Base-by-base conservation (phyloP, 2,113 vertebrate species). In the Ophthalmolycus amberensis region DNA sequence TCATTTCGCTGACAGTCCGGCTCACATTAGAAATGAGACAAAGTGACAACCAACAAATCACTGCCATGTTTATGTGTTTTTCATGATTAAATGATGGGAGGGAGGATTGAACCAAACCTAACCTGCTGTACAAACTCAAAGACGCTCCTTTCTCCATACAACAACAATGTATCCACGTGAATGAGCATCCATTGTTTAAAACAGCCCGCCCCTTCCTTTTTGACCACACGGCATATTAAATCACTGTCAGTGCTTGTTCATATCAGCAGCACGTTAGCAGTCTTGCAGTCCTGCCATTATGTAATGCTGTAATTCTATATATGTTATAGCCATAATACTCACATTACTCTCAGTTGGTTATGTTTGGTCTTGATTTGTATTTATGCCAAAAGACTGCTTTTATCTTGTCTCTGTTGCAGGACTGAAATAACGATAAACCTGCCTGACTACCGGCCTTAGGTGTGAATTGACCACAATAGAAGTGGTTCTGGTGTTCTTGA, bases 21-120 rank as follows among this genome's bases (percentile, higher is more conserved):
- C 82, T 77, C 86, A 72, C 71, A 63, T 85, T 73, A 82, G 63
- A 80, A 79, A 74, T 80, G 66, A 54, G 79, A 67, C 63, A 65
- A 71, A 48, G 75, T 80, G 82, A 81, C 86, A 90, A 75, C 67
- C 75, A 81, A 85, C 84, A 91, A 85, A 87, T 86, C 84, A 81
- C 71, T 60, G 14, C 74, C 56, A 3, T 62, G 80, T 88, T 82
- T 82, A 86, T 88, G 77, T 81, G 79, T 83, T 90, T 90, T 83
- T 58, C 79, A 56, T 88, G 84, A 85, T 85, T 79, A 84, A 87
- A 85, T 80, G 77, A 82, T 25, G 44, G 44, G 71, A 66, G 72
- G 46, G 25, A 75, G 82, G 65, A 66, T 87, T 78, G 79, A 85
- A 90, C 85, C 83, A 82, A 82, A 72, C 27, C 50, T 29, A 77